Evolutionary conservation across 2,113 vertebrate species (phyloP).

Genomic region (Etheostoma spectabile): DNA sequence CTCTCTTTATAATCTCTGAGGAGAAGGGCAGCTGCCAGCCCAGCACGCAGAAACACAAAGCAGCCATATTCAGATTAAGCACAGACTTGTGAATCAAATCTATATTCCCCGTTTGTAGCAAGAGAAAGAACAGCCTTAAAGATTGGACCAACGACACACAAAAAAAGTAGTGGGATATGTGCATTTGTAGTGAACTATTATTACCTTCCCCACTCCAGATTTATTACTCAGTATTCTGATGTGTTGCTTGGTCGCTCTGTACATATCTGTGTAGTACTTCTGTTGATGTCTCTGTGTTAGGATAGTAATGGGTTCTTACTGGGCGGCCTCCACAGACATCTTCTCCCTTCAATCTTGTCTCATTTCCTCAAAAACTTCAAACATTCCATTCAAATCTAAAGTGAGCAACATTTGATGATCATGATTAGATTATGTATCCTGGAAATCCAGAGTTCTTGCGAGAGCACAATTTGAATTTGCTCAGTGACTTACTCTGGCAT

Average conservation of each 20-base stretch:
- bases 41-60: constrained; percentile 66
- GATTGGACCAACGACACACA: constrained; percentile 62
- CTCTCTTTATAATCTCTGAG: constrained; percentile 5
- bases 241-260: constrained; percentile 80
- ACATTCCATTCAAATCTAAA: constrained; percentile 75
- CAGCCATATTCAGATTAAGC: constrained; percentile 75
- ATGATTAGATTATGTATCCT: constrained; percentile 34
- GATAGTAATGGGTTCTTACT: constrained; percentile 80
- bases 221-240: constrained; percentile 72
- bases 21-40: constrained; percentile 68
- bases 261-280: constrained; percentile 80
- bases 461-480: too few relatives aligned
- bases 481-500: too few relatives aligned
- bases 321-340: constrained; percentile 67
- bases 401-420: constrained; percentile 38
- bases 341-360: constrained; percentile 54
- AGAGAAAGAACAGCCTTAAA: constrained; percentile 75
- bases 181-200: constrained; percentile 69
- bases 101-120: constrained; percentile 70
- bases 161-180: constrained; percentile 63
- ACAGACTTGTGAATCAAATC: constrained; percentile 61
- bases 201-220: constrained; percentile 66
- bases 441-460: too few relatives aligned
- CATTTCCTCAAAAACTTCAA: constrained; percentile 74
- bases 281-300: constrained; percentile 76